Conservation (phyloP, 2,113 vertebrate genomes). For the Asarcornis scutulata region DNA sequence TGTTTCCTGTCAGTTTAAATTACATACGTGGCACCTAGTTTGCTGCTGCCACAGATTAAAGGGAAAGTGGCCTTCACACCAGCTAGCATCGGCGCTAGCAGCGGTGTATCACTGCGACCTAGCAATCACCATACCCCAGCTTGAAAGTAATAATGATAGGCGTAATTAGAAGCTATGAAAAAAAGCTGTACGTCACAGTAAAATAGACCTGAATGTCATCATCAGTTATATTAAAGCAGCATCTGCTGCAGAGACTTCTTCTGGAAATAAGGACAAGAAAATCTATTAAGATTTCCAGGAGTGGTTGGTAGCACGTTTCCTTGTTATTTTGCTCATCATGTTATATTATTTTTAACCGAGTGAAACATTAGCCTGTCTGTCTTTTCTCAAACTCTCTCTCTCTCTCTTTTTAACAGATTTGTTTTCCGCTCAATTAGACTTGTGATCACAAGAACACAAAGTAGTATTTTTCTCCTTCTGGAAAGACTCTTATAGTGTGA, state of each 20-base stretch:
- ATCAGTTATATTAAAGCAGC: neutral
- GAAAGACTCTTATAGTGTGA: slow-evolving; percentile 74
- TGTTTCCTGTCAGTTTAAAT: slow-evolving; percentile 78
- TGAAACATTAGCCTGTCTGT: slow-evolving; percentile 55
- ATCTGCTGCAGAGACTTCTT: slow-evolving; percentile 5
- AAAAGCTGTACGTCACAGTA: neutral
- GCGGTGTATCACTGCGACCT: neutral
- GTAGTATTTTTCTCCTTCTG: slow-evolving; percentile 82
- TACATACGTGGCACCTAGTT: slow-evolving; percentile 54
- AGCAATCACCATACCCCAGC: neutral
- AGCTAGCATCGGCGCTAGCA: neutral
- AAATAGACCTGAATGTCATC: neutral
- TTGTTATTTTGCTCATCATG: slow-evolving; percentile 49
- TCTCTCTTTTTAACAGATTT: slow-evolving; percentile 76
- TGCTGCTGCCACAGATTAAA: neutral
- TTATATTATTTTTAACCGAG: slow-evolving; percentile 65
- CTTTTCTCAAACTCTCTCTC: slow-evolving; percentile 21
- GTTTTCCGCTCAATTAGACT: slow-evolving; percentile 83
- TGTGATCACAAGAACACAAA: slow-evolving; percentile 80
- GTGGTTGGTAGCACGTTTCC: slow-evolving; percentile 9
- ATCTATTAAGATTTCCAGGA: slow-evolving; percentile 9
- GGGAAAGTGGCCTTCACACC: neutral
- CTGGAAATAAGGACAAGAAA: neutral
- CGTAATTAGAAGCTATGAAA: neutral
- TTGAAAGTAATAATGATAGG: neutral